Percentiles rank a stretch among this genome's conserved stretches.
Conservation (phyloP, 2,888 invertebrate species). For the Xanthorhoe spadicearia region DNA sequence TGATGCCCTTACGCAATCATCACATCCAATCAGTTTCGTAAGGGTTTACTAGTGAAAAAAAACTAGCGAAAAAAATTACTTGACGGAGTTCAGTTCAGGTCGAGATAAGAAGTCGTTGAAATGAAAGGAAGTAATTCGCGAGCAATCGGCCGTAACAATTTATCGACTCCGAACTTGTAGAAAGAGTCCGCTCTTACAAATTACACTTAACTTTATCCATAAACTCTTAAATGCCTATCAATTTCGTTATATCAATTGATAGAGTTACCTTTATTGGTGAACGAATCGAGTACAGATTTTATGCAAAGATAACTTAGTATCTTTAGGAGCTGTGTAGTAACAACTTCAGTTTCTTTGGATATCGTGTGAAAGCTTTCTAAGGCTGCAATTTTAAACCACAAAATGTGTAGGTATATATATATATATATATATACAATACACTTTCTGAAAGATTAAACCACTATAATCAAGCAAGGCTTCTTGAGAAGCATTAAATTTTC, state of each 20-base stretch:
- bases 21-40: conserved; percentile 1
- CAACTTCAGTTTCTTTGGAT: conserved; percentile 10
- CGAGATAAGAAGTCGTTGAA: conserved; percentile 60
- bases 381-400: conserved; percentile 55
- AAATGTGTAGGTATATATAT: conserved; percentile 28
- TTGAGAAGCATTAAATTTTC: conserved; percentile 66
- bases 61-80: conserved; percentile 39
- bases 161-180: conserved; percentile 64
- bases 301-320: conserved; percentile 13
- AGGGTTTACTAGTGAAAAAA: conserved; percentile 10
- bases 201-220: conserved; percentile 53
- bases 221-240: conserved; percentile 48
- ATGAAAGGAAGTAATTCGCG: conserved; percentile 64
- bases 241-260: conserved; percentile 28
- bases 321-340: neutral
- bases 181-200: conserved; percentile 54
- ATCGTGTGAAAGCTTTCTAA: conserved; percentile 38
- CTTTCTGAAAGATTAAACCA: conserved; percentile 59
- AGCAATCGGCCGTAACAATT: conserved; percentile 69
- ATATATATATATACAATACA: too few species aligned
- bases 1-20: conserved; percentile 6
- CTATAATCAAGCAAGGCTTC: conserved; percentile 70
- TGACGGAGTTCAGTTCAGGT: conserved; percentile 46
- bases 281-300: conserved; percentile 21
- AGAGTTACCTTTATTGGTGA: conserved; percentile 18